Conservation (phyloP, 1,140 invertebrate genomes). For the Drosophila pruinosa region DNA sequence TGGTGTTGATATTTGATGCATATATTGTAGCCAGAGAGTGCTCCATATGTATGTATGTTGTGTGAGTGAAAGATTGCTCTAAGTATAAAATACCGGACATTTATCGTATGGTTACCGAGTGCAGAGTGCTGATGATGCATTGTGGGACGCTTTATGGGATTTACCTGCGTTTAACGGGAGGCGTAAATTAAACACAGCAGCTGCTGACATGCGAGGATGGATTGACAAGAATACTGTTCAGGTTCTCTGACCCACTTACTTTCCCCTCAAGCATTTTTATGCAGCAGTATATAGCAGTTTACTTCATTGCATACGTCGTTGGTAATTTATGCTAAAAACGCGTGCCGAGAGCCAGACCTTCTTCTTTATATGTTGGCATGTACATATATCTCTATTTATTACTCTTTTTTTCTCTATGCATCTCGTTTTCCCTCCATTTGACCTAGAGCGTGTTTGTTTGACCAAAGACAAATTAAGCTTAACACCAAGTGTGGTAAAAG, state of each 20-base stretch:
- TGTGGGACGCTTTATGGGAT: conserved; percentile 64
- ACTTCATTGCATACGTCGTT: conserved; percentile 46
- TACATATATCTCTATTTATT: not conserved
- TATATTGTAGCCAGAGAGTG: conserved; percentile 27
- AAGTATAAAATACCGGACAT: conserved; percentile 37
- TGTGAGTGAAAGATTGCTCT: conserved; percentile 18
- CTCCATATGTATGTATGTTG: conserved; percentile 16
- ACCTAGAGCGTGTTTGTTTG: conserved; percentile 23
- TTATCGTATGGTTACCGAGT: conserved; percentile 57
- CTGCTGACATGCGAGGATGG: conserved; percentile 71
- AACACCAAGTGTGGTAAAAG: conserved; percentile 29
- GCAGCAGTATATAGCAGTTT: conserved; percentile 25
- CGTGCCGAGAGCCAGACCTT: conserved; percentile 47
- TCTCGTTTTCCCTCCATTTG: not conserved
- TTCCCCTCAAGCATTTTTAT: conserved; percentile 43
- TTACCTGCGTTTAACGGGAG: conserved; percentile 63
- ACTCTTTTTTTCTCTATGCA: not conserved
- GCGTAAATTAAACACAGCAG: conserved; percentile 74
- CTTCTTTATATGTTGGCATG: not conserved
- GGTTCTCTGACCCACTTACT: not conserved
- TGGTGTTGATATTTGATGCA: conserved; percentile 69
- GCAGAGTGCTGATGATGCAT: conserved; percentile 40
- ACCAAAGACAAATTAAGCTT: conserved; percentile 46
- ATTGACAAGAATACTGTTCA: conserved; percentile 33
- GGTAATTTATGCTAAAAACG: conserved; percentile 75